Percentiles rank a stretch among this genome's conserved stretches.
phyloP scores from a whole-genome alignment of 2,113 vertebrate species.

The Phocoena sinus region DNA sequence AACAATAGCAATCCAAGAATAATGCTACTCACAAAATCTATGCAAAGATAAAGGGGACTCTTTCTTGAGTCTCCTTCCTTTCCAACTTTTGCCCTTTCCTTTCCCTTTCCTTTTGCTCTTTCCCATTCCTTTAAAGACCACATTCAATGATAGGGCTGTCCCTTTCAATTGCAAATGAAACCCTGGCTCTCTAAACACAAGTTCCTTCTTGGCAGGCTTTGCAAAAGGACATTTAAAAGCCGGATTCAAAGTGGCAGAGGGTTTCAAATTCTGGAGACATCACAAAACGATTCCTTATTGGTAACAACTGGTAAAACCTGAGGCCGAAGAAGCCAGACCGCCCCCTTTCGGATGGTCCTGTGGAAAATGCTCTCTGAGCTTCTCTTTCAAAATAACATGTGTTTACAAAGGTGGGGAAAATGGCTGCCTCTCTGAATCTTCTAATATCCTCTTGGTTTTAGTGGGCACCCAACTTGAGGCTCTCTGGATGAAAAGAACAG shows the following conservation, averaged over 20 bases:
- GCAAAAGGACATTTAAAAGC: not conserved
- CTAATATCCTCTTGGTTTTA: not conserved
- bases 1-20: not conserved
- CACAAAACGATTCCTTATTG: not conserved
- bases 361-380: fast-evolving
- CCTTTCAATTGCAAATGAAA: slow-evolving; percentile 28
- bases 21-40: not conserved
- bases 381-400: not conserved
- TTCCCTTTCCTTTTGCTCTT: not conserved
- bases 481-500: not conserved
- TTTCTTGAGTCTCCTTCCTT: slow-evolving; percentile 17
- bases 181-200: not conserved
- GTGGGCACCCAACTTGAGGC: not conserved
- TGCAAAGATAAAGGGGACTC: not conserved
- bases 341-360: not conserved
- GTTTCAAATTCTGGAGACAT: not conserved
- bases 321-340: not conserved
- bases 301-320: not conserved
- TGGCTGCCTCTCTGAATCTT: not conserved
- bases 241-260: not conserved
- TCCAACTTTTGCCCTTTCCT: not conserved
- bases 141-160: not conserved
- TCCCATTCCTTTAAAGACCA: not conserved
- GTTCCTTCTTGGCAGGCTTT: not conserved
- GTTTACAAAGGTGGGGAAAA: not conserved